A percentile compares a stretch with the other conserved stretches of the same genome.
Conservation (phyloP, 2,888 invertebrate genomes). For the Amiota minor region DNA sequence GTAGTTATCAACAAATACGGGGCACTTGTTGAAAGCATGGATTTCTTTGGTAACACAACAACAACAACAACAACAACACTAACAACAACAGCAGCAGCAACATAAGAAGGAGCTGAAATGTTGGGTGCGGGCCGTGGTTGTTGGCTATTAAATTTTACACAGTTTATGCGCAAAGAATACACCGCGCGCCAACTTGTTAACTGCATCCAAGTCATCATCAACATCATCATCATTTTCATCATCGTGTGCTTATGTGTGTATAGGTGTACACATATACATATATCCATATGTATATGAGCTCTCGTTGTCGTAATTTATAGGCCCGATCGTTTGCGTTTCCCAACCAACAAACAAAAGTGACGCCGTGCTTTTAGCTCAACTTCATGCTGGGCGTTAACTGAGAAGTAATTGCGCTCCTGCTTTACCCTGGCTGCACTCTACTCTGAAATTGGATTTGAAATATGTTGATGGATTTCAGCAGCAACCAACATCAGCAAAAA, state of each 20-base stretch:
- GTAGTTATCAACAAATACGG: conserved; percentile 27
- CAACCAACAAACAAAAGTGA: conserved; percentile 18
- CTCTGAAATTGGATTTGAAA: conserved; percentile 67
- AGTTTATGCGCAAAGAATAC: conserved; percentile 40
- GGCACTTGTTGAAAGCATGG: conserved; percentile 51
- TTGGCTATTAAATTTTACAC: conserved; percentile 62
- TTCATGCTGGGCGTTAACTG: conserved; percentile 60
- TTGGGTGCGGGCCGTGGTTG: conserved; percentile 49
- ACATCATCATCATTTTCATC: conserved; percentile 29
- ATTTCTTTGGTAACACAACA: conserved; percentile 34
- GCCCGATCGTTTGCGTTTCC: conserved; percentile 50
- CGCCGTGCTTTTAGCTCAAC: conserved; percentile 50
- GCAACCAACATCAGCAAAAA: background rate
- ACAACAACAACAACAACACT: conserved; percentile 34
- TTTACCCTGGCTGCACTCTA: conserved; percentile 57
- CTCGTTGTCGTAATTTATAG: conserved; percentile 57
- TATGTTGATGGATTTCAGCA: conserved; percentile 63
- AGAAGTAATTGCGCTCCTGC: conserved; percentile 66
- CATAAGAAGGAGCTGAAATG: conserved; percentile 46
- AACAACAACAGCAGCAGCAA: conserved; percentile 37
- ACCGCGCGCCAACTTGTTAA: conserved; percentile 65
- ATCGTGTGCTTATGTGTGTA: background rate
- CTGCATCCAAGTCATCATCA: conserved; percentile 54
- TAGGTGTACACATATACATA: too few relatives aligned
- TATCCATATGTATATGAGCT: conserved; percentile 48